Conservation (phyloP, 2,113 vertebrate species). For the Podocnemis expansa region DNA sequence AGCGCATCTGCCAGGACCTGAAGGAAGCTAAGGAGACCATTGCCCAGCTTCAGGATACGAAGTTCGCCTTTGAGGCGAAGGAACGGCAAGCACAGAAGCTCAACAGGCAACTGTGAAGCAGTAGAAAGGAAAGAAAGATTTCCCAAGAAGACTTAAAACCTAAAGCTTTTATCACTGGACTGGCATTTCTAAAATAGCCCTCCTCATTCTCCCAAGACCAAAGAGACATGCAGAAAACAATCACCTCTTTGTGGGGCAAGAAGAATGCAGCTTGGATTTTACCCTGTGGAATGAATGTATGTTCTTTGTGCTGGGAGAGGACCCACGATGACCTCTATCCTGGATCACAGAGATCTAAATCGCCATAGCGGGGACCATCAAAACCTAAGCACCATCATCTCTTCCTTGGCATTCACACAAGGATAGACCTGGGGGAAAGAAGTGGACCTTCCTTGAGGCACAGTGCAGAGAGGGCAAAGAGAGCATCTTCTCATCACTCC, state of each 20-base stretch:
- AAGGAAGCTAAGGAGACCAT: slow-evolving; percentile 87
- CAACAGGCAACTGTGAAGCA: slow-evolving; percentile 82
- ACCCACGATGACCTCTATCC: slow-evolving; percentile 19
- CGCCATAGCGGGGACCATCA: neutral
- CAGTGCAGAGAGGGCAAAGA: neutral
- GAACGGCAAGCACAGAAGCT: slow-evolving; percentile 90
- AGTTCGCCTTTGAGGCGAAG: slow-evolving; percentile 86
- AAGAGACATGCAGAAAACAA: slow-evolving; percentile 1
- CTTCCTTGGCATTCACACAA: neutral
- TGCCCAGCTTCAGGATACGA: slow-evolving; percentile 83
- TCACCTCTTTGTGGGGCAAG: neutral
- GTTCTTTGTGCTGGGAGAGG: slow-evolving; percentile 25
- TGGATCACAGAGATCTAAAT: slow-evolving; percentile 37
- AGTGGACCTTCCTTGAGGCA: slow-evolving; percentile 1
- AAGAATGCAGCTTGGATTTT: slow-evolving; percentile 41
- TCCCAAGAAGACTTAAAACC: slow-evolving; percentile 20
- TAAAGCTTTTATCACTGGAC: slow-evolving; percentile 26
- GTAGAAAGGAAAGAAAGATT: neutral
- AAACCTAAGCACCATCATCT: slow-evolving; percentile 40
- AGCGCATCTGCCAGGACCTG: slow-evolving; percentile 80
- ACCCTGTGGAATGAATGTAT: slow-evolving; percentile 44
- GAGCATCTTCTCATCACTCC: neutral
- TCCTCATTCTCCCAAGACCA: slow-evolving; percentile 1
- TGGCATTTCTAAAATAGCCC: too few relatives aligned
- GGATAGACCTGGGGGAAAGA: slow-evolving; percentile 15